Percentiles rank a stretch among this genome's conserved stretches.
Evolutionary conservation across 2,113 vertebrate species (phyloP).

Genomic region (Sclerurus mexicanus): DNA sequence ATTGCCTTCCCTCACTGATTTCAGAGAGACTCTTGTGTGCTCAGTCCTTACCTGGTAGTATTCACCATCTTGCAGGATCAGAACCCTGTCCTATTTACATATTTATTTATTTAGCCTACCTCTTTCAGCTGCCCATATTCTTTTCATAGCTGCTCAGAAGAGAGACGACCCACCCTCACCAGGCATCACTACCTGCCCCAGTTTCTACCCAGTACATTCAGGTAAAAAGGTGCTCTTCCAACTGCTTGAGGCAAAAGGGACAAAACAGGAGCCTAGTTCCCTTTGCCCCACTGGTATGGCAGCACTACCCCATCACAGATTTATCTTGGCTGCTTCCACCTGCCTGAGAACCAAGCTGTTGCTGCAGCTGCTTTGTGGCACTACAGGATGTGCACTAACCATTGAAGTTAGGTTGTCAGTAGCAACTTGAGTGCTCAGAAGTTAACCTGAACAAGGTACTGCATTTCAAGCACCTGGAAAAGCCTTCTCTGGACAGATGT

Average conservation of each 20-base stretch:
- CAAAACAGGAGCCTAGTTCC: background rate
- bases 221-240: background rate
- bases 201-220: background rate
- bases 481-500: background rate
- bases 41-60: background rate
- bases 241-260: background rate
- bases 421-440: background rate
- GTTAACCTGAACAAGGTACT: background rate
- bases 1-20: background rate
- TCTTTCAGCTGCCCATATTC: background rate
- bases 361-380: background rate
- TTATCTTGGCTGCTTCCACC: background rate
- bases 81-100: background rate
- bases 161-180: background rate
- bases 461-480: background rate
- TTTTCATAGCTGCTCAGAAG: background rate
- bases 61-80: background rate
- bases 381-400: fast-evolving
- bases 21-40: background rate
- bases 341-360: background rate
- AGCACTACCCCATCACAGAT: background rate
- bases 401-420: background rate
- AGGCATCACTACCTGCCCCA: fast-evolving
- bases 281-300: background rate
- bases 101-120: background rate